Conservation (phyloP, 2,113 vertebrate genomes). For the Perca schrenkii region DNA sequence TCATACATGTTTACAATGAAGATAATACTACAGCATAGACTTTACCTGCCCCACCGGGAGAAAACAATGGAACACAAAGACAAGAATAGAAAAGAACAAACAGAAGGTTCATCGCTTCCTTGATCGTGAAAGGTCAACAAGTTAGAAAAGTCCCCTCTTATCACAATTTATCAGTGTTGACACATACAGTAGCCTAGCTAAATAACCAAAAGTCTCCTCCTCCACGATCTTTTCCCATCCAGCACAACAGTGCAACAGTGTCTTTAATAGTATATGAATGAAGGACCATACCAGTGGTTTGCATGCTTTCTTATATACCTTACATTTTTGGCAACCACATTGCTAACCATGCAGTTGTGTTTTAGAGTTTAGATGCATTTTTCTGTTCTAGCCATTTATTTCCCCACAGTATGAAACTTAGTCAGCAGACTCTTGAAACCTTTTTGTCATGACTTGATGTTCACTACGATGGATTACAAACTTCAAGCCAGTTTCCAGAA, state of each 20-base stretch:
- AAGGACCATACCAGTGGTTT: background rate
- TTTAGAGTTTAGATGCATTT: no score
- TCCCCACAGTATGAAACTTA: no score
- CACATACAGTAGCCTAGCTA: background rate
- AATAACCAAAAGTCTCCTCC: background rate
- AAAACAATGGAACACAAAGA: conserved; percentile 3
- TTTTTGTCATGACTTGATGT: background rate
- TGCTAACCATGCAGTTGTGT: no score
- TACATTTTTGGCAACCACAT: background rate
- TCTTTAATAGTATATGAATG: background rate
- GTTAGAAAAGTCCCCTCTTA: background rate
- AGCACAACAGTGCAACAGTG: background rate
- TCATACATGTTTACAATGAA: background rate
- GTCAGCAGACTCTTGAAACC: no score
- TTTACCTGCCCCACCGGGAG: background rate
- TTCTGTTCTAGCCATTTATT: no score
- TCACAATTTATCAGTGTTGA: background rate
- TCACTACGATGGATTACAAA: background rate
- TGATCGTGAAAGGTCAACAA: conserved; percentile 9
- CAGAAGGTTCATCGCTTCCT: background rate
- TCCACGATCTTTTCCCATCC: background rate
- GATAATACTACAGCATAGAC: background rate
- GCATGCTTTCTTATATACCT: background rate
- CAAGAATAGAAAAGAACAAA: background rate
- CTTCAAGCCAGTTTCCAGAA: background rate